phyloP scores from a whole-genome alignment of 2,113 vertebrate species.

The Helogale parvula region DNA sequence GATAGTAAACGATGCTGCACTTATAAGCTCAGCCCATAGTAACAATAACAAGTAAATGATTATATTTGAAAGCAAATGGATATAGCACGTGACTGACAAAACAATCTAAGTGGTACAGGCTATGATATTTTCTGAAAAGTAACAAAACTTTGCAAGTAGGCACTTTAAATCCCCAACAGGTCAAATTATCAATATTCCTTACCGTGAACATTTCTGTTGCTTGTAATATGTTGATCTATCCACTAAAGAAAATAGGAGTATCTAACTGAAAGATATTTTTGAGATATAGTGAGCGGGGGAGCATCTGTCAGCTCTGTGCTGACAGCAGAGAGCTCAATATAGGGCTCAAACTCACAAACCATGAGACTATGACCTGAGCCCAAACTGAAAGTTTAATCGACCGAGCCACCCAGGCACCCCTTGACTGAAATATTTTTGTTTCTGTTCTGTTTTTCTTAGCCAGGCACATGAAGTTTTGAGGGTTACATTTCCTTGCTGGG shows the following conservation, averaged over 20 bases:
- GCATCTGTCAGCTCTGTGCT: too few relatives aligned
- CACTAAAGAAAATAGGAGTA: background rate
- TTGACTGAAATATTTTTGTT: background rate
- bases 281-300: too few relatives aligned
- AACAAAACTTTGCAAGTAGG: background rate
- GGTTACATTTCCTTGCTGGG: background rate
- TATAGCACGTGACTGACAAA: background rate
- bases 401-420: too few relatives aligned
- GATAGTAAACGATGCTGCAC: background rate
- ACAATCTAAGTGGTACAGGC: background rate
- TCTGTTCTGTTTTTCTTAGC: background rate
- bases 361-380: too few relatives aligned
- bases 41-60: background rate
- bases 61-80: background rate
- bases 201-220: background rate
- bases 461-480: background rate
- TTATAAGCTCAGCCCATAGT: background rate
- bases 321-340: too few relatives aligned
- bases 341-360: too few relatives aligned
- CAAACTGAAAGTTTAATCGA: too few relatives aligned
- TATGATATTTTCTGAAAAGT: background rate
- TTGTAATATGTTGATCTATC: background rate
- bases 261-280: background rate
- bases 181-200: background rate
- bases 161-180: background rate